Conservation (phyloP, 2,888 invertebrate genomes). For the Drosophila tanythrix region DNA sequence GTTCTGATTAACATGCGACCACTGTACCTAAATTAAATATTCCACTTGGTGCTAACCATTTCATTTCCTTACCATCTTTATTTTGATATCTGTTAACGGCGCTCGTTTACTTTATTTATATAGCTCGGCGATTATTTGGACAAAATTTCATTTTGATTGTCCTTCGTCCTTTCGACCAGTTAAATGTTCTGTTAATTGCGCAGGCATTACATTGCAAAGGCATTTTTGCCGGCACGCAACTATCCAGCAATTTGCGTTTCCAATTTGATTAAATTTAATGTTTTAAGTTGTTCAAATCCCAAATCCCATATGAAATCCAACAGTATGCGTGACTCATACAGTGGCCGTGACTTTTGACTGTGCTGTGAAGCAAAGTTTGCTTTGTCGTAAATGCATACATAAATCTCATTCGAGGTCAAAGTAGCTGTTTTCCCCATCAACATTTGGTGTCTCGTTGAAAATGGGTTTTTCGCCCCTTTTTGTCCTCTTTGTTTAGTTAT, state of each 20-base stretch:
- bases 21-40: neutral
- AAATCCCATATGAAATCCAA: constrained; percentile 2
- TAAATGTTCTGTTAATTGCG: constrained; percentile 57
- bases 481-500: neutral
- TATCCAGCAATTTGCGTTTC: constrained; percentile 4
- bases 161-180: constrained; percentile 1
- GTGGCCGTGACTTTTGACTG: constrained; percentile 30
- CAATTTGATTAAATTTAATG: constrained; percentile 23
- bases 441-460: constrained; percentile 15
- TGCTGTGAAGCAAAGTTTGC: constrained; percentile 20
- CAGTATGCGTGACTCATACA: constrained; percentile 36
- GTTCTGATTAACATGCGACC: neutral
- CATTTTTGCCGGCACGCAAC: constrained; percentile 51
- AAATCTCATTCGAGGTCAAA: constrained; percentile 55
- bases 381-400: constrained; percentile 10
- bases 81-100: neutral
- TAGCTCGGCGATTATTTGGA: constrained; percentile 14
- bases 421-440: constrained; percentile 35
- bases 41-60: neutral
- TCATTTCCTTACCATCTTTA: neutral
- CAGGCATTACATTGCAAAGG: constrained; percentile 28
- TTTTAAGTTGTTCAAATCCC: neutral
- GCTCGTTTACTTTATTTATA: constrained; percentile 1
- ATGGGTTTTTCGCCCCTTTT: constrained; percentile 17
- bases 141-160: constrained; percentile 18